Evolutionary conservation across 1,140 invertebrate species (phyloP).

Genomic region (Mercenaria mercenaria): DNA sequence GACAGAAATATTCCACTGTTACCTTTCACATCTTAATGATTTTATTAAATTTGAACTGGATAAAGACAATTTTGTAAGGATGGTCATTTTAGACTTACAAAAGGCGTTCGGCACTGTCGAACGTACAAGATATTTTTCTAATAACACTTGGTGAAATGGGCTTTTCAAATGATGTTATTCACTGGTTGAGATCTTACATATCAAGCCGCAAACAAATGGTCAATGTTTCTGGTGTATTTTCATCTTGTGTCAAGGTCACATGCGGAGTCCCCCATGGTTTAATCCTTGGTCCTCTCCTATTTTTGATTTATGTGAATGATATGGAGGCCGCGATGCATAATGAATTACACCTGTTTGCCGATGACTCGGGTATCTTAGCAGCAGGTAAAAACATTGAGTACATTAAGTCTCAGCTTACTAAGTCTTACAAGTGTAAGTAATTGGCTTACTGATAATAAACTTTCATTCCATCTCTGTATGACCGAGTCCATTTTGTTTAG

Average conservation of each 20-base stretch:
- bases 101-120: conserved; percentile 34
- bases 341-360: conserved; percentile 65
- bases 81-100: conserved; percentile 31
- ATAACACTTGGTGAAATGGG: conserved; percentile 21
- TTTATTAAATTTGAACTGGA: conserved; percentile 32
- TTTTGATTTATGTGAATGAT: too few species aligned
- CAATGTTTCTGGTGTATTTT: conserved; percentile 27
- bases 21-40: conserved; percentile 16
- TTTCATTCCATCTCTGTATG: conserved; percentile 65
- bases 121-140: conserved; percentile 18
- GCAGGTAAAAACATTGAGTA: conserved; percentile 21
- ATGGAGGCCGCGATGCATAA: conserved; percentile 25
- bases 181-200: conserved; percentile 45
- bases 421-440: conserved; percentile 25
- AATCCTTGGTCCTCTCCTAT: background rate
- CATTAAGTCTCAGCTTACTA: conserved; percentile 26
- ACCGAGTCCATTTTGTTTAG: conserved; percentile 66
- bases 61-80: conserved; percentile 17
- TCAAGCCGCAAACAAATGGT: conserved; percentile 34
- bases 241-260: background rate
- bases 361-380: conserved; percentile 61
- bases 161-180: conserved; percentile 1
- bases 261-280: conserved; percentile 60
- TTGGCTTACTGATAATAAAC: conserved; percentile 61
- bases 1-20: background rate